Percentiles rank a stretch among this genome's conserved stretches.
These are phyloP conservation scores for Protomyctophum bolini DNA, from an alignment of 2,113 vertebrate species.

Conservation along the genomic window DNA sequence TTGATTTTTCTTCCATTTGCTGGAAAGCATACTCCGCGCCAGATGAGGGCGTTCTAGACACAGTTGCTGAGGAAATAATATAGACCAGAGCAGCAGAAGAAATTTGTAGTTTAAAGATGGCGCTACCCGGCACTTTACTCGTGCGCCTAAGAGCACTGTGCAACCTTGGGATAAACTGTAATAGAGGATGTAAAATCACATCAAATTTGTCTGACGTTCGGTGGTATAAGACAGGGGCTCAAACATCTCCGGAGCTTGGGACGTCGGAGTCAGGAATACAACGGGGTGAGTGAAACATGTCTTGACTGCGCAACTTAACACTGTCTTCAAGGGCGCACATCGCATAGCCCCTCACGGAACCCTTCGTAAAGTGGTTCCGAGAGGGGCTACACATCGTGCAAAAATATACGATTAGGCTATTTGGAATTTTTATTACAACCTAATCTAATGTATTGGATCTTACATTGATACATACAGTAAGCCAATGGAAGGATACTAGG, in stretches of 20 bases:
- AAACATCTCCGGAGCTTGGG: background rate
- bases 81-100: constrained; percentile 38
- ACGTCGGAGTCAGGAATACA: constrained; percentile 1
- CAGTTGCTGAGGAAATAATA: background rate
- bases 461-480: background rate
- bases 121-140: constrained; percentile 64
- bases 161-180: constrained; percentile 47
- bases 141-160: constrained; percentile 62
- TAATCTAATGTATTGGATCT: background rate
- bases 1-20: no score
- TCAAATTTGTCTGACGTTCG: constrained; percentile 38
- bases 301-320: constrained; percentile 1
- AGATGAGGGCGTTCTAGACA: constrained; percentile 13
- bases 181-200: background rate
- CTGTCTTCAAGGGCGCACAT: constrained; percentile 54
- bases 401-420: background rate
- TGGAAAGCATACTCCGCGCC: background rate
- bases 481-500: no score
- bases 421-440: background rate
- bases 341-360: no score
- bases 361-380: no score
- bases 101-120: constrained; percentile 71
- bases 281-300: constrained; percentile 53
- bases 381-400: background rate
- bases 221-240: constrained; percentile 49